Conservation (phyloP, 2,888 invertebrate species). For the Tipula lateralis region DNA sequence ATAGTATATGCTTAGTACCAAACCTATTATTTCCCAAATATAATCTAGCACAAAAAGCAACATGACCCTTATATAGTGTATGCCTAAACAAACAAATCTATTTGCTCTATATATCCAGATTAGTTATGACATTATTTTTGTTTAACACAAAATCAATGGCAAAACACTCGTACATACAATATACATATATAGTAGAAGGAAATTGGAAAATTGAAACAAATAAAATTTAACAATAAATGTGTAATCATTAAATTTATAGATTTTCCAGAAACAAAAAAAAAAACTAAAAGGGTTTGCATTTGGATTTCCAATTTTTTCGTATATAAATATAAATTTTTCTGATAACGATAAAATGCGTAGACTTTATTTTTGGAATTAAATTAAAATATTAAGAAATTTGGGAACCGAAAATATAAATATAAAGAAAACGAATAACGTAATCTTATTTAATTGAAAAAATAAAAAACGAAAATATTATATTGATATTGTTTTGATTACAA, state of each 20-base stretch:
- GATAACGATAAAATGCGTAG: background rate
- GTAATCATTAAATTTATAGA: background rate
- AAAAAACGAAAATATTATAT: background rate
- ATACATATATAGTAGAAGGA: background rate
- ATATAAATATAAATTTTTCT: background rate
- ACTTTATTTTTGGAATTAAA: background rate
- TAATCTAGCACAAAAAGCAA: background rate
- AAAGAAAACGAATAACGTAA: background rate
- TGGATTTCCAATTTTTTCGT: background rate
- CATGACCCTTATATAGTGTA: background rate
- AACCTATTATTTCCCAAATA: background rate
- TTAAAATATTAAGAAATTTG: background rate
- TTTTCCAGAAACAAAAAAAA: background rate
- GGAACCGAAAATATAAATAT: background rate
- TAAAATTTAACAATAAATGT: background rate
- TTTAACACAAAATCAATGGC: background rate
- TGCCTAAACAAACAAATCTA: background rate
- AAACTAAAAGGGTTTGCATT: background rate
- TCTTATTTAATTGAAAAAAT: slow-evolving; percentile 6
- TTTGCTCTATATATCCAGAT: background rate
- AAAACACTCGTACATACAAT: background rate
- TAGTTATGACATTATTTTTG: background rate
- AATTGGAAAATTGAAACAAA: background rate
- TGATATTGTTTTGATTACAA: background rate
- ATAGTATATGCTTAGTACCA: background rate